phyloP scores from a whole-genome alignment of 2,797 vertebrate species.

The Macrochelys suwanniensis region DNA sequence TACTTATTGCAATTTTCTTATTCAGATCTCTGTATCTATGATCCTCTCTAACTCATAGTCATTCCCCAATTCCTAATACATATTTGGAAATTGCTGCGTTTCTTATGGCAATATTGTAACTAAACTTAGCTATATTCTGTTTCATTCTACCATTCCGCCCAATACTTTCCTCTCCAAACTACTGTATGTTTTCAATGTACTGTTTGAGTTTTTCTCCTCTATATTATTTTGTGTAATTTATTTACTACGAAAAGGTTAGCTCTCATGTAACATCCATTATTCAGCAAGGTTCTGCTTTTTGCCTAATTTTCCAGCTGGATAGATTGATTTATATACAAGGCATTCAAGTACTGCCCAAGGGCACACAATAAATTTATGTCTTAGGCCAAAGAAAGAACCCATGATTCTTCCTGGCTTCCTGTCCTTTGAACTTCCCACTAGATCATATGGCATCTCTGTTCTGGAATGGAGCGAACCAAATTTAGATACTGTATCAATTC shows the following conservation, averaged over 20 bases:
- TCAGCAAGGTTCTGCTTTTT: background rate
- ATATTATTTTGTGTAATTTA: background rate
- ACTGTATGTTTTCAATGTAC: background rate
- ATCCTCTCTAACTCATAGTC: background rate
- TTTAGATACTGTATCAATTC: constrained; percentile 2
- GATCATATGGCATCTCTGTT: constrained; percentile 4
- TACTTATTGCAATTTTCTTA: background rate
- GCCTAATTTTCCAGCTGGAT: constrained; percentile 3
- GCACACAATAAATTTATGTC: background rate
- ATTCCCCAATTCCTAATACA: background rate
- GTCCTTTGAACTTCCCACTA: background rate
- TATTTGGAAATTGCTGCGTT: background rate
- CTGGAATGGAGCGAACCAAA: background rate
- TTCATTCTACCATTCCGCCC: background rate
- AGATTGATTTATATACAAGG: background rate
- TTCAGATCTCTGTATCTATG: background rate
- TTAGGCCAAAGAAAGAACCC: constrained; percentile 26
- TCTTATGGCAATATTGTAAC: background rate
- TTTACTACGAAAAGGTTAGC: constrained; percentile 5
- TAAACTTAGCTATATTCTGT: background rate
- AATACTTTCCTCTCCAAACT: background rate
- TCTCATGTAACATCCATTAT: background rate
- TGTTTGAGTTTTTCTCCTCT: background rate
- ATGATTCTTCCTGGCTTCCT: background rate
- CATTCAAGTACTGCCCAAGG: background rate